Conservation (phyloP, 2,113 vertebrate genomes). For the Thermophis baileyi region DNA sequence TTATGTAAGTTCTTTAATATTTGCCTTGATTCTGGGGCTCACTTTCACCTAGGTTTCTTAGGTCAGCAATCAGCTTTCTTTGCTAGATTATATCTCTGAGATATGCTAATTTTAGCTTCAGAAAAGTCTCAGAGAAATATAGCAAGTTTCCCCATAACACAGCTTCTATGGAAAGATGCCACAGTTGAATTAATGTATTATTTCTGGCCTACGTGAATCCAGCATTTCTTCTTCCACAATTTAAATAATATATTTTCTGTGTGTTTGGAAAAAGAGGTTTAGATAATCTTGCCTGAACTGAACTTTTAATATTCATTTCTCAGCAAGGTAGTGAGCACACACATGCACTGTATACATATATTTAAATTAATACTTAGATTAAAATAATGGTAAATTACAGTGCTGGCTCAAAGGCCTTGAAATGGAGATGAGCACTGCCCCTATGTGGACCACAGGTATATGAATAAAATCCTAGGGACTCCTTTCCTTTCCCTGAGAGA, state of each 20-base stretch:
- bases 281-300: background rate
- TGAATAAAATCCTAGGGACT: background rate
- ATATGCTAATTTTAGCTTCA: background rate
- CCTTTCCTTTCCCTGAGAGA: background rate
- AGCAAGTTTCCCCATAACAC: background rate
- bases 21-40: conserved; percentile 26
- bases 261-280: background rate
- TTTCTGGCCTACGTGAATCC: background rate
- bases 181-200: background rate
- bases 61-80: background rate
- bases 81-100: background rate
- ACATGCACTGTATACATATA: background rate
- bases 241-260: background rate
- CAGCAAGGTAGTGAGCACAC: background rate
- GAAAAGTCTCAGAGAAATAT: background rate
- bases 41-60: background rate
- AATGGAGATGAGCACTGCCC: background rate
- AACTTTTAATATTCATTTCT: background rate
- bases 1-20: conserved; percentile 41
- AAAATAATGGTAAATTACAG: background rate
- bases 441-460: background rate
- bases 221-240: background rate
- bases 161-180: background rate
- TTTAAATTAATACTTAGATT: background rate
- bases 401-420: background rate